Evolutionary conservation across 2,113 vertebrate genomes (phyloP), one percentile per base, ranked within the genome.

Genomic region (Psophia crepitans): DNA sequence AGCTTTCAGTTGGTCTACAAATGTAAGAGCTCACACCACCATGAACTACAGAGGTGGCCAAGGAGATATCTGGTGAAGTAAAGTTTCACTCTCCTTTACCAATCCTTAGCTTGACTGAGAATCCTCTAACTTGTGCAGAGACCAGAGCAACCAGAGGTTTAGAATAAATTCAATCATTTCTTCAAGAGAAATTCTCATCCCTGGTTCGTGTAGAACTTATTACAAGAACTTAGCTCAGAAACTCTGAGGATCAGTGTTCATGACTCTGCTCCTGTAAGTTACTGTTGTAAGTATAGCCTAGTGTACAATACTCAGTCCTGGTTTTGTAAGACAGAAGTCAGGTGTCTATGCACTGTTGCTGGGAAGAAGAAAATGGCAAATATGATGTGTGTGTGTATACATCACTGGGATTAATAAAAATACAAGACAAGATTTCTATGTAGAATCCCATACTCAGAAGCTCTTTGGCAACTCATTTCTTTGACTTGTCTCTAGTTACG

Each of bases 241-340:
- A 39, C 12, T 53, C 21, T 26, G 8, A 44, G 24, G 16, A 64
- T 58, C 49, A 63, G 56, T 28, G 57, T 80, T 93, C 76, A 35
- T 46, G 41, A 60, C 48, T 18, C 65, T 78, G 26, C 22, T 21
- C 39, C 44, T 68, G 19, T 37, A 91, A 79, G 63, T 49, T 21
- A 28, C 32, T 41, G 2, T 7, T 76, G 0, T 2, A 60, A 74
- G 17, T 13, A 23, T 0, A 53, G 68, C 27, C 20, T 54, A 28
- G 76, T 6, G 12, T 21, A 23, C 32, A 68, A 16, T 21, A 35
- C 11, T 94, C 18, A n/a, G 28, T 39, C 56, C 37, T 57, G 13
- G 11, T 18, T 88, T 84, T 69, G 20, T 21, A 53, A 37, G 23
- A 39, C 27, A 77, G 35, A 46, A 56, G 8, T 33, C 53, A 39